A percentile compares a stretch with the other conserved stretches of the same genome.
phyloP scores from a whole-genome alignment of 1,140 invertebrate genomes.

The Drosophila sucinea region DNA sequence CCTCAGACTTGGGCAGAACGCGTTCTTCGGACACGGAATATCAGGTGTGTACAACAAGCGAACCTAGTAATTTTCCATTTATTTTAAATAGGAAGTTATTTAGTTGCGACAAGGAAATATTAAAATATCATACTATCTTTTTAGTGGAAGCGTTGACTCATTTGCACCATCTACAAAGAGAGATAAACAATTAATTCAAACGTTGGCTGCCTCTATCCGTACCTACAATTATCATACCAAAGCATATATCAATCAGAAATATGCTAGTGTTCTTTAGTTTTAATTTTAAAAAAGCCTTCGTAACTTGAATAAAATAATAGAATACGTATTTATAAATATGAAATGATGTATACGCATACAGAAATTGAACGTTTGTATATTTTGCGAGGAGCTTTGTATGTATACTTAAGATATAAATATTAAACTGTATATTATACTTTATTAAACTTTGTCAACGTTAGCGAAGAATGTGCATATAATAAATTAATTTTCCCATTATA shows the following conservation, averaged over 20 bases:
- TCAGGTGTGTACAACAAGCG: conserved; percentile 48
- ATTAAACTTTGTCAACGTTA: conserved; percentile 14
- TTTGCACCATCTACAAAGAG: conserved; percentile 69
- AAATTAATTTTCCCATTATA: conserved; percentile 7
- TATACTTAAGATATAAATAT: conserved; percentile 41
- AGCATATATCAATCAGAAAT: conserved; percentile 86
- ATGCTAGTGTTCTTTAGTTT: conserved; percentile 82
- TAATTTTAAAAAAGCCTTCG: conserved; percentile 15
- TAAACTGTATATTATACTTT: conserved; percentile 47
- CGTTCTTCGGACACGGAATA: conserved; percentile 86
- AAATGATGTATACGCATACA: conserved; percentile 39
- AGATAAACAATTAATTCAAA: conserved; percentile 84
- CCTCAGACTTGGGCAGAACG: conserved; percentile 93
- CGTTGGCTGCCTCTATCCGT: conserved; percentile 85
- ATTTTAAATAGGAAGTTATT: no score
- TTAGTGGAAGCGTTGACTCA: conserved; percentile 66
- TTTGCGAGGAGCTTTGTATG: conserved; percentile 26
- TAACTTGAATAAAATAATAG: conserved; percentile 41
- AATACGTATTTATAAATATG: conserved; percentile 19
- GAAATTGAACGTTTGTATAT: conserved; percentile 39
- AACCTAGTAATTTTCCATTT: no score
- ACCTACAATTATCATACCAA: conserved; percentile 86
- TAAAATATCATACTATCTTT: not conserved
- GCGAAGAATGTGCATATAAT: conserved; percentile 13
- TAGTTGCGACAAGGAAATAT: no score